Conservation (phyloP, 2,888 invertebrate genomes). For the Leptura quadrifasciata region DNA sequence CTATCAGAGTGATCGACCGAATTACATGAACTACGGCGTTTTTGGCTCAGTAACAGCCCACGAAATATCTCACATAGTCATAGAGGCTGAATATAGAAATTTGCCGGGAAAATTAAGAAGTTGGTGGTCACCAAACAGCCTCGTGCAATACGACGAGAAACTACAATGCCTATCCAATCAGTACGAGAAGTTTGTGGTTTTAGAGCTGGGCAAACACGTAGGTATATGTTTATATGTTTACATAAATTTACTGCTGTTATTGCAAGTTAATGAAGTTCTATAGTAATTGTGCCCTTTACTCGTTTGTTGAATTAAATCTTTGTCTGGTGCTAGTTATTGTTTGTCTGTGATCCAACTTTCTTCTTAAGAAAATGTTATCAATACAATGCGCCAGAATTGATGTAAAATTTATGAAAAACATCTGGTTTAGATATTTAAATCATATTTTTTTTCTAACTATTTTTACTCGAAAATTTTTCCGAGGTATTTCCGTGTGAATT, state of each 20-base stretch:
- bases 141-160: conserved; percentile 86
- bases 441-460: too few relatives aligned
- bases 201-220: conserved; percentile 83
- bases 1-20: conserved; percentile 67
- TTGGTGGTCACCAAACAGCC: conserved; percentile 92
- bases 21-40: conserved; percentile 71
- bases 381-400: too few relatives aligned
- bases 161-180: conserved; percentile 93
- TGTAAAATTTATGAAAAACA: too few relatives aligned
- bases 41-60: conserved; percentile 69
- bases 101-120: conserved; percentile 86
- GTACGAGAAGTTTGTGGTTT: conserved; percentile 90
- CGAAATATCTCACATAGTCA: conserved; percentile 69
- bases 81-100: conserved; percentile 87
- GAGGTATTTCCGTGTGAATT: too few relatives aligned
- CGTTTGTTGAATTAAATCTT: too few relatives aligned
- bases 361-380: too few relatives aligned
- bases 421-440: too few relatives aligned
- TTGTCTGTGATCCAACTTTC: too few relatives aligned
- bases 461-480: too few relatives aligned
- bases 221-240: conserved; percentile 58
- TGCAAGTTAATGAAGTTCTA: background rate
- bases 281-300: background rate
- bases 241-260: background rate
- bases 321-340: too few relatives aligned